A percentile compares a stretch with the other conserved stretches of the same genome.
These are phyloP conservation scores for Enteromius unitaeniatus DNA, from an alignment of 2,797 vertebrate species.

Conservation along the genomic window DNA sequence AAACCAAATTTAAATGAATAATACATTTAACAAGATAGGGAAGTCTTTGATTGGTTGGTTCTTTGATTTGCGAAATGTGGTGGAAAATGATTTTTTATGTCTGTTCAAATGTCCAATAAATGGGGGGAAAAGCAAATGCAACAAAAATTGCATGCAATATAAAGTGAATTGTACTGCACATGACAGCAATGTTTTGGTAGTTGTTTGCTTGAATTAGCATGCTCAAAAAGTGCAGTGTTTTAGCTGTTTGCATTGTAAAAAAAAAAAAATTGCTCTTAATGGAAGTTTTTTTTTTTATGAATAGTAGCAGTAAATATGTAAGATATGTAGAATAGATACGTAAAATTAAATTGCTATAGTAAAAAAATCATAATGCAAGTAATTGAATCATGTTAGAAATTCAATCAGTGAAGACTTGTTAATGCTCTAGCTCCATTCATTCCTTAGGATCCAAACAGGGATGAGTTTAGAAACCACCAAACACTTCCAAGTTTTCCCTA, in stretches of 20 bases:
- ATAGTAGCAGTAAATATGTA: too few relatives aligned
- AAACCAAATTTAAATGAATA: conserved; percentile 10
- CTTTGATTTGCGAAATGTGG: not conserved
- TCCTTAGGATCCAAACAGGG: too few relatives aligned
- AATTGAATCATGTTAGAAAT: not conserved
- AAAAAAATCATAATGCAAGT: not conserved
- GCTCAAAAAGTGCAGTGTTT: not conserved
- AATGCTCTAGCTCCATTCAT: not conserved
- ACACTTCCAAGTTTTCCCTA: too few relatives aligned
- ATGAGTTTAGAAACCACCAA: too few relatives aligned
- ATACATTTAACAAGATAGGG: not conserved
- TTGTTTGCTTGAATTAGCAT: not conserved
- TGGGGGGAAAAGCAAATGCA: not conserved
- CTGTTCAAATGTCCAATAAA: not conserved
- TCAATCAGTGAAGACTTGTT: not conserved
- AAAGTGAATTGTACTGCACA: not conserved
- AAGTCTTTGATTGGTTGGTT: conserved; percentile 22
- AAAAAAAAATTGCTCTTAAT: not conserved
- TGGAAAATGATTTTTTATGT: not conserved
- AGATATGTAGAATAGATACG: not conserved
- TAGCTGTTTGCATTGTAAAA: not conserved
- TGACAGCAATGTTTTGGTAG: too few relatives aligned
- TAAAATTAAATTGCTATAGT: not conserved
- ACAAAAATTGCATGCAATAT: not conserved
- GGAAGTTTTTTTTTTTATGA: too few relatives aligned